phyloP scores from a whole-genome alignment of 2,888 invertebrate species.

The Pyrgus malvae region DNA sequence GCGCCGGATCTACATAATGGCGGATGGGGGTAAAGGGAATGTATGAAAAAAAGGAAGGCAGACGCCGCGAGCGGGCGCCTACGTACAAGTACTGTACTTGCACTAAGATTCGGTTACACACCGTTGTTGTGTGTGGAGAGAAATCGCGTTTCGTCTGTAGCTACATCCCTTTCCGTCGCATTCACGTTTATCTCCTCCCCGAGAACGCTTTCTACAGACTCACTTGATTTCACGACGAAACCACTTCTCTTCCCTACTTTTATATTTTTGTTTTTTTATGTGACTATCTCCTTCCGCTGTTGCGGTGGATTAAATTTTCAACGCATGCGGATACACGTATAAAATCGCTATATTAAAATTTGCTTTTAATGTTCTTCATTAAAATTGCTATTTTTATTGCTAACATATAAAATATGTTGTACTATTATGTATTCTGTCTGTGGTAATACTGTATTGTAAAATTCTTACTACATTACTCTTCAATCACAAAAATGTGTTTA shows the following conservation, averaged over 20 bases:
- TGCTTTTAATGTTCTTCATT: too few relatives aligned
- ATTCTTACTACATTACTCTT: too few relatives aligned
- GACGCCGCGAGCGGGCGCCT: constrained; percentile 45
- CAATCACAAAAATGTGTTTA: too few relatives aligned
- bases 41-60: constrained; percentile 66
- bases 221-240: constrained; percentile 25
- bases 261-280: constrained; percentile 15
- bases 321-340: background rate
- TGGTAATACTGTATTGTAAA: too few relatives aligned
- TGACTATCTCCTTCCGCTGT: background rate
- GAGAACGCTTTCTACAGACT: constrained; percentile 24
- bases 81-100: constrained; percentile 46
- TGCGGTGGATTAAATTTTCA: constrained; percentile 3
- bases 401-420: too few relatives aligned
- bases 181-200: constrained; percentile 19
- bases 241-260: constrained; percentile 19
- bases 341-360: too few relatives aligned
- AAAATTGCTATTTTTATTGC: too few relatives aligned
- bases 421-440: too few relatives aligned
- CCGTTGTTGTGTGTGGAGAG: constrained; percentile 57
- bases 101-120: constrained; percentile 72
- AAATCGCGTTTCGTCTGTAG: constrained; percentile 44
- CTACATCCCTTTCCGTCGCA: constrained; percentile 26
- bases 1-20: constrained; percentile 77
- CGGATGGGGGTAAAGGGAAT: constrained; percentile 70